Base-by-base conservation (phyloP, 1,140 invertebrate species). In the Conus ventricosus region DNA sequence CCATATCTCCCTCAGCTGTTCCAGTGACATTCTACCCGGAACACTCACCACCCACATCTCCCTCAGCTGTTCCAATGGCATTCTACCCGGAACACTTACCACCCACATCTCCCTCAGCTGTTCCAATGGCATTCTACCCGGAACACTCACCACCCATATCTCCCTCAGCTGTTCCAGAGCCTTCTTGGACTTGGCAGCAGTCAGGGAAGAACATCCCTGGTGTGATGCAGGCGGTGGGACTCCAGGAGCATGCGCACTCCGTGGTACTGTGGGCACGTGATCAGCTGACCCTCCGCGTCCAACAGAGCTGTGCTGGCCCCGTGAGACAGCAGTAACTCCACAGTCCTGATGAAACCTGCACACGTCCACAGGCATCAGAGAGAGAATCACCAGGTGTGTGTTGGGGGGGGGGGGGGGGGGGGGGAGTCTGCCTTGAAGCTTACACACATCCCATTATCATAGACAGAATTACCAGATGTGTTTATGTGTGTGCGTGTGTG, bases 291-390 rank as follows among this genome's bases (percentile, higher is more conserved):
- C 4, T 88, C 39, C 0, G 25, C 13, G 75, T 93, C 91, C 75
- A 94, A 87, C 8, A 94, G 25, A 0, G 93, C 89, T 82, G 93
- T 92, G 8, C 93, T 93, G 7, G 94, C 93, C 17, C 93, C 94
- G 75, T 90, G 85, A 17, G 91, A 67, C 13, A 94, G 90, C 67
- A 94, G 85, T 0, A 91, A 82, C 27, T 90, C 88, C 3, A 93
- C 93, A 20, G 93, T 90, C 17, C 89, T 88, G 53, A 91, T 89
- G 85, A 87, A 94, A 60, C 94, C 94, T 94, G 89, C 25, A 90
- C 87, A 23, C 27, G 23, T 15, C 25, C 76, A 80, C 8, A 15
- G 76, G n/a, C n/a, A 27, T 10, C 39, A 27, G 39, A 80, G n/a
- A 51, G n/a, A 80, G 11, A 51, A 15, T 60, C 57, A 60, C 57